These are phyloP conservation scores for Gadopsis marmoratus DNA, from an alignment of 2,797 vertebrate genomes.

Conservation along the genomic window DNA sequence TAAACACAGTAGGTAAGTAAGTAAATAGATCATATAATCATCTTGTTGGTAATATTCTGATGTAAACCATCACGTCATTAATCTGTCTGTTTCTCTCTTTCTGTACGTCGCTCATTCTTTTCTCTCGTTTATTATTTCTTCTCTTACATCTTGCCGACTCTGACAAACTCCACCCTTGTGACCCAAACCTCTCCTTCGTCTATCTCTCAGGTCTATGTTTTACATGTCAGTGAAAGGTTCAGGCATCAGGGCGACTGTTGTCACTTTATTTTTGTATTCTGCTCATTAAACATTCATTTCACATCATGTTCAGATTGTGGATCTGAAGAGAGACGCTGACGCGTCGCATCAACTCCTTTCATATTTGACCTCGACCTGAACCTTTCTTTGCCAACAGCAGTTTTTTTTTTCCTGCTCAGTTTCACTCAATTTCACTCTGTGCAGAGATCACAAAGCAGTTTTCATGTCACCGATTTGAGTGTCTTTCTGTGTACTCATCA, in stretches of 20 bases:
- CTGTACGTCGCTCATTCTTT: neutral
- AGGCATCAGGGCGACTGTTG: slow-evolving; percentile 3
- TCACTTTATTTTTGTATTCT: slow-evolving; percentile 23
- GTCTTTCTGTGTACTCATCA: slow-evolving; percentile 43
- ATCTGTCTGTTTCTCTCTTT: neutral
- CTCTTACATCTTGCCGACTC: neutral
- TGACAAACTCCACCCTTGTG: neutral
- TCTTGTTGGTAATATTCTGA: neutral
- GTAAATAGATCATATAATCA: neutral
- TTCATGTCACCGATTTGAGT: slow-evolving; percentile 23
- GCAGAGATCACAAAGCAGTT: slow-evolving; percentile 2
- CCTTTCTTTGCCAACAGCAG: neutral
- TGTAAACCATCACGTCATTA: neutral
- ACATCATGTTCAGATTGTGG: slow-evolving; percentile 25
- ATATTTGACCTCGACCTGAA: slow-evolving; percentile 28
- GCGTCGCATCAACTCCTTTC: slow-evolving; percentile 6
- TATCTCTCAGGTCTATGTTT: slow-evolving; percentile 14
- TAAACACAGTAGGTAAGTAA: neutral
- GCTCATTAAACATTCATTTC: slow-evolving; percentile 49
- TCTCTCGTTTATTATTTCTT: neutral
- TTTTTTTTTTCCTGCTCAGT: neutral
- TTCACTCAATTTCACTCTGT: neutral
- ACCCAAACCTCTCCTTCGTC: slow-evolving; percentile 18
- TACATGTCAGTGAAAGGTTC: slow-evolving; percentile 31
- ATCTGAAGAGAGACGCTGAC: slow-evolving; percentile 12